phyloP scores from a whole-genome alignment of 2,797 vertebrate species.

The Chiroxiphia lanceolata region DNA sequence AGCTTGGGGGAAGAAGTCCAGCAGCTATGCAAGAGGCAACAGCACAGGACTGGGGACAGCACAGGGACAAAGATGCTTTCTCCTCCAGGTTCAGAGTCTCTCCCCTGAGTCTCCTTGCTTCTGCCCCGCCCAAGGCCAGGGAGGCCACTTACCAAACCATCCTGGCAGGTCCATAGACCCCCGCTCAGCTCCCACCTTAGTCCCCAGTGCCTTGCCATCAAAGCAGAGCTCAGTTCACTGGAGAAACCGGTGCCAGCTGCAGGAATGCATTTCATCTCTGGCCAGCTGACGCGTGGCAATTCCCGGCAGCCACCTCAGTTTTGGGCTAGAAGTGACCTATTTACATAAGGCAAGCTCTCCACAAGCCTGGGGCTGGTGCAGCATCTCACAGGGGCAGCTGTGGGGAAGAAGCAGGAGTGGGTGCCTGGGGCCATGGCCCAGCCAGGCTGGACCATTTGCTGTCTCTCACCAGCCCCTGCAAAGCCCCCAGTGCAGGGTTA shows the following conservation, averaged over 20 bases:
- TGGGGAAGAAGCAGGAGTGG: neutral
- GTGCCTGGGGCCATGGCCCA: neutral
- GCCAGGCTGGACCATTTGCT: fast-evolving
- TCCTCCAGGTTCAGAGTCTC: neutral
- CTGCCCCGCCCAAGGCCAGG: neutral
- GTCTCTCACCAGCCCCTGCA: neutral
- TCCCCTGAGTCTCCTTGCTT: neutral
- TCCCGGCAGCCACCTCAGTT: neutral
- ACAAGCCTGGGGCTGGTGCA: fast-evolving
- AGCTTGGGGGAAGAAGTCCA: neutral
- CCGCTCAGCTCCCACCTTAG: fast-evolving
- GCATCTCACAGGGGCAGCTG: fast-evolving
- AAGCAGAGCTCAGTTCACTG: neutral
- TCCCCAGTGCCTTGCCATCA: neutral
- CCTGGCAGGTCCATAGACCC: neutral
- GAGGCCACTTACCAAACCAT: neutral
- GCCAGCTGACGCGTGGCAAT: neutral
- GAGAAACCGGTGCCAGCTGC: neutral
- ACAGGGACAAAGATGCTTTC: neutral
- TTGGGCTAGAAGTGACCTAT: neutral
- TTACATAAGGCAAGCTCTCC: neutral
- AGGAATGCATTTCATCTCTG: neutral
- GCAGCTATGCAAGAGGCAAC: neutral
- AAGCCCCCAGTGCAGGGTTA: fast-evolving
- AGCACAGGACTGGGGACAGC: neutral